A percentile compares a stretch with the other conserved stretches of the same genome.
These are phyloP conservation scores for Excalfactoria chinensis DNA, from an alignment of 2,113 vertebrate genomes.

Conservation along the genomic window DNA sequence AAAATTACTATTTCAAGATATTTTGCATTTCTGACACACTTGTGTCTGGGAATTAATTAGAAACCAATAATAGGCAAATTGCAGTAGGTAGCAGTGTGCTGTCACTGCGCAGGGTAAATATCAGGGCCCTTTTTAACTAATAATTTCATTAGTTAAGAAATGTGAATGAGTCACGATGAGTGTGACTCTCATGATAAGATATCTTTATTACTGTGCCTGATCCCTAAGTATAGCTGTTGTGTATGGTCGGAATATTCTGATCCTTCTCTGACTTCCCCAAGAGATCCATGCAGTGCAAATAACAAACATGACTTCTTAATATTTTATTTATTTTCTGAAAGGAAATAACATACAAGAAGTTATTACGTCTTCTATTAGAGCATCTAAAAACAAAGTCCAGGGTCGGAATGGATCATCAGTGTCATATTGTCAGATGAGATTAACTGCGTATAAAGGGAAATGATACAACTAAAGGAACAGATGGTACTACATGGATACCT, in stretches of 20 bases:
- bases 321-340: not conserved
- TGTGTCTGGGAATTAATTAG: not conserved
- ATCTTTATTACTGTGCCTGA: not conserved
- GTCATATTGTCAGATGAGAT: not conserved
- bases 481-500: not conserved
- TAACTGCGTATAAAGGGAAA: not conserved
- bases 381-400: not conserved
- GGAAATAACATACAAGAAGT: not conserved
- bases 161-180: slow-evolving; percentile 14
- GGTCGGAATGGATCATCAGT: not conserved
- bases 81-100: not conserved
- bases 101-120: not conserved
- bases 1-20: not conserved
- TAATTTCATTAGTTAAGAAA: not conserved
- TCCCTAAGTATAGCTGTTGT: slow-evolving; percentile 18
- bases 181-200: slow-evolving; percentile 17
- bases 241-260: not conserved
- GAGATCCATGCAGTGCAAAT: not conserved
- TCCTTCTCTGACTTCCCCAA: not conserved
- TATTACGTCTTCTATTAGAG: not conserved
- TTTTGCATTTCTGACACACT: not conserved
- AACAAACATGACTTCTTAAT: not conserved
- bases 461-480: not conserved
- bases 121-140: accelerated
- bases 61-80: not conserved